phyloP scores from a whole-genome alignment of 2,797 vertebrate genomes.

The Myotis pilosus region DNA sequence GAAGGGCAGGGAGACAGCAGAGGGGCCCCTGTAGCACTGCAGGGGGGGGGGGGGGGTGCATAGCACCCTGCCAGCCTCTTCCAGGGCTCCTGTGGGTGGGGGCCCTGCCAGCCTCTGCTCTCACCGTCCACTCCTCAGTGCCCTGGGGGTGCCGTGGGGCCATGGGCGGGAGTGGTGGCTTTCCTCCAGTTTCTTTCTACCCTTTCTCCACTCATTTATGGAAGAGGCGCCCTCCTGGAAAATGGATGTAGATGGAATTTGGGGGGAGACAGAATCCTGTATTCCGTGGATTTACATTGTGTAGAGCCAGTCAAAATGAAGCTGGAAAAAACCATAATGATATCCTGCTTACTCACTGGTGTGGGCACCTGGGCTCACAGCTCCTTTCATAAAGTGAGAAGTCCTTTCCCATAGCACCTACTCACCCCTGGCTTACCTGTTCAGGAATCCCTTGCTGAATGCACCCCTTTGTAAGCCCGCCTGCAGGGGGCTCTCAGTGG shows the following conservation, averaged over 20 bases:
- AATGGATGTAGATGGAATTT: neutral
- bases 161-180: rapidly evolving
- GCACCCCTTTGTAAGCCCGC: rapidly evolving
- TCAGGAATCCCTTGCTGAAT: rapidly evolving
- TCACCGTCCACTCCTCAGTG: rapidly evolving
- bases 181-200: neutral
- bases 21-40: no score
- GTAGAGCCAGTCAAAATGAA: neutral
- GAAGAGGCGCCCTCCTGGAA: neutral
- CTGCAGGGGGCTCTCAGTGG: rapidly evolving
- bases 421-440: neutral
- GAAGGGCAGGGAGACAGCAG: neutral
- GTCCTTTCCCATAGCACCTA: rapidly evolving
- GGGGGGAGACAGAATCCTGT: neutral
- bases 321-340: neutral
- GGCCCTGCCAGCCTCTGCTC: neutral
- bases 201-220: neutral
- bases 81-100: rapidly evolving
- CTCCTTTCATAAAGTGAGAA: neutral
- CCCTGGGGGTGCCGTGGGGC: rapidly evolving
- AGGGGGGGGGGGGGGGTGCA: neutral
- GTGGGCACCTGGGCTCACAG: neutral
- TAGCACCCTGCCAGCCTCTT: neutral
- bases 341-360: neutral
- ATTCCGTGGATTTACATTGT: neutral